Percentiles rank a stretch among this genome's conserved stretches.
Conservation (phyloP, 37 sponge, comb jelly and placozoan species). For the Geodia barretti region DNA sequence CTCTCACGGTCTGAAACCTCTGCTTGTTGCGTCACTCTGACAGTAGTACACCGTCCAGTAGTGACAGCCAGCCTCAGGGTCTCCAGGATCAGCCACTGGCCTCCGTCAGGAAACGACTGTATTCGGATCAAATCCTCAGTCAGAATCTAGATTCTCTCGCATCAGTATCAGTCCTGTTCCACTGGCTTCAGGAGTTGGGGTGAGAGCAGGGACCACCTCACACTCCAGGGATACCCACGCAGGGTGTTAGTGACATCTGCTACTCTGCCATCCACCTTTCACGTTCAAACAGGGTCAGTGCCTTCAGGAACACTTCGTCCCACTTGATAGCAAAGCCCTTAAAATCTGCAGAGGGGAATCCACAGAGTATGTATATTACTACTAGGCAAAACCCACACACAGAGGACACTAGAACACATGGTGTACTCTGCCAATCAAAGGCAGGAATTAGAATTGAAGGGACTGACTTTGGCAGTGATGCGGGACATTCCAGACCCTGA, state of each 20-base stretch:
- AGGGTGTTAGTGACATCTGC: not conserved
- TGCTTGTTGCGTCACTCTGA: constrained; percentile 48
- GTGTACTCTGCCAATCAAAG: too few relatives aligned
- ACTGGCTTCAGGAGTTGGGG: constrained; percentile 18
- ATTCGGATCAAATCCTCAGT: not conserved
- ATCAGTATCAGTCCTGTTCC: not conserved
- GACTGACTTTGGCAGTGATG: not conserved
- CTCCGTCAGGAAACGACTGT: constrained; percentile 7
- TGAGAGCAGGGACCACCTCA: not conserved
- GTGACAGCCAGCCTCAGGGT: not conserved
- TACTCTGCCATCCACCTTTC: not conserved
- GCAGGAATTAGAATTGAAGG: too few relatives aligned
- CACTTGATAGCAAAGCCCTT: not conserved
- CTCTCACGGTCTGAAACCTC: not conserved
- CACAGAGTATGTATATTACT: not conserved
- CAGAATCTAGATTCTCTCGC: not conserved
- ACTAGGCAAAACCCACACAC: not conserved
- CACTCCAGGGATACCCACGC: constrained; percentile 29
- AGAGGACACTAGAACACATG: too few relatives aligned
- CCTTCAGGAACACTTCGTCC: not conserved
- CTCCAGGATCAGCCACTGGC: constrained; percentile 34
- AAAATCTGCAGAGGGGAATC: constrained; percentile 30
- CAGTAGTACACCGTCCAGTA: constrained; percentile 27
- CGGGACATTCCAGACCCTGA: not conserved
- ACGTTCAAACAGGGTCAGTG: not conserved